phyloP scores from a whole-genome alignment of 2,113 vertebrate genomes.

The Genyomyrus donnyi region DNA sequence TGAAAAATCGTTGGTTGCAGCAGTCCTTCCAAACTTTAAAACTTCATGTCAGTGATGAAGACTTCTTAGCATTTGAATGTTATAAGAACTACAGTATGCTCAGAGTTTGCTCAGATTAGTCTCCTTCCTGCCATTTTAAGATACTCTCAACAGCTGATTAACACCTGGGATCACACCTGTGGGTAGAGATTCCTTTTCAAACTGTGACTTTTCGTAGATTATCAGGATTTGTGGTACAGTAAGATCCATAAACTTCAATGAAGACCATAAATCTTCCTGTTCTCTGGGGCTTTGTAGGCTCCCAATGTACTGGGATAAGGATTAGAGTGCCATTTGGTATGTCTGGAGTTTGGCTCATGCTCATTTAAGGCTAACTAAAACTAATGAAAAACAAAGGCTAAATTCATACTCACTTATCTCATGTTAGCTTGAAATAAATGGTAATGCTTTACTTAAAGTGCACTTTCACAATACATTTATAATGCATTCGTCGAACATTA shows the following conservation, averaged over 20 bases:
- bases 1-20: neutral
- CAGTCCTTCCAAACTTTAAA: neutral
- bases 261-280: neutral
- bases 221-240: neutral
- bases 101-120: neutral
- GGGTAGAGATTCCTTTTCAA: neutral
- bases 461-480: neutral
- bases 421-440: neutral
- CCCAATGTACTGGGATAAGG: neutral
- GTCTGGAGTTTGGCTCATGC: neutral
- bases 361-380: neutral
- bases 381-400: neutral
- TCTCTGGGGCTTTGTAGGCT: neutral
- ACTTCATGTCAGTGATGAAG: neutral
- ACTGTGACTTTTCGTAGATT: neutral
- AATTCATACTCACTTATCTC: neutral
- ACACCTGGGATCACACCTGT: neutral
- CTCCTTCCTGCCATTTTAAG: neutral
- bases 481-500: neutral
- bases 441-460: neutral
- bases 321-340: neutral
- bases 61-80: neutral
- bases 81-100: neutral
- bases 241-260: neutral
- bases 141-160: neutral